Evolutionary conservation across 2,797 vertebrate species (phyloP).

Genomic region (Eulemur mongoz): DNA sequence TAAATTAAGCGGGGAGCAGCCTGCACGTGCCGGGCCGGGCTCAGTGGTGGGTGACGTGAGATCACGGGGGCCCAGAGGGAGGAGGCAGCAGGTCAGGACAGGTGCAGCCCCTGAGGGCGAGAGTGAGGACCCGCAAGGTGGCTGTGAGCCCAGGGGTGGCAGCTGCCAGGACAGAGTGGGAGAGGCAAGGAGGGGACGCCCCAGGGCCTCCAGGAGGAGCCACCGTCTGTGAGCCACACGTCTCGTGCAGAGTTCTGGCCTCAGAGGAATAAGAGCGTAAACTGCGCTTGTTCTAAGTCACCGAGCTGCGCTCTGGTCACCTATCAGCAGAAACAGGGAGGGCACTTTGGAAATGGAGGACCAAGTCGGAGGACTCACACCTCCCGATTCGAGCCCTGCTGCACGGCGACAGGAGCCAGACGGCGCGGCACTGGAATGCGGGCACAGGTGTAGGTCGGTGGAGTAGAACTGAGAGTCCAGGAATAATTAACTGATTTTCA

Average conservation of each 20-base stretch:
- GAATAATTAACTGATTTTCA: not conserved
- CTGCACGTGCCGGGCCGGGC: too few relatives aligned
- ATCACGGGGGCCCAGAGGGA: not conserved
- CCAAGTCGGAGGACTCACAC: too few relatives aligned
- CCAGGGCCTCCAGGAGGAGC: not conserved
- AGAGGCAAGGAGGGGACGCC: not conserved
- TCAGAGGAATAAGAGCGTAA: accelerated
- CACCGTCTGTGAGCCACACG: not conserved
- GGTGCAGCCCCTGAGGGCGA: too few relatives aligned
- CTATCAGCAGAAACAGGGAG: not conserved
- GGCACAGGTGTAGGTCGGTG: too few relatives aligned
- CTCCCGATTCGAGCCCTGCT: not conserved
- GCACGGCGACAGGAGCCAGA: not conserved
- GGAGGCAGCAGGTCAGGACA: not conserved
- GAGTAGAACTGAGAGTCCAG: not conserved
- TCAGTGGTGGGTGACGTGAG: not conserved
- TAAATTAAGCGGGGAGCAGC: not conserved
- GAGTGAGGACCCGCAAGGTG: accelerated
- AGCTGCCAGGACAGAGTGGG: not conserved
- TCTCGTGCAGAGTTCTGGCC: not conserved
- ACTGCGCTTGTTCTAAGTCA: accelerated
- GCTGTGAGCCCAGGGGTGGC: accelerated
- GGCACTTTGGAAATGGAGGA: too few relatives aligned
- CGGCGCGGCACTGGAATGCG: accelerated
- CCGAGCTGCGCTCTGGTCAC: not conserved